Evolutionary conservation across 2,888 invertebrate species (phyloP).

Genomic region (Agrilus mali): DNA sequence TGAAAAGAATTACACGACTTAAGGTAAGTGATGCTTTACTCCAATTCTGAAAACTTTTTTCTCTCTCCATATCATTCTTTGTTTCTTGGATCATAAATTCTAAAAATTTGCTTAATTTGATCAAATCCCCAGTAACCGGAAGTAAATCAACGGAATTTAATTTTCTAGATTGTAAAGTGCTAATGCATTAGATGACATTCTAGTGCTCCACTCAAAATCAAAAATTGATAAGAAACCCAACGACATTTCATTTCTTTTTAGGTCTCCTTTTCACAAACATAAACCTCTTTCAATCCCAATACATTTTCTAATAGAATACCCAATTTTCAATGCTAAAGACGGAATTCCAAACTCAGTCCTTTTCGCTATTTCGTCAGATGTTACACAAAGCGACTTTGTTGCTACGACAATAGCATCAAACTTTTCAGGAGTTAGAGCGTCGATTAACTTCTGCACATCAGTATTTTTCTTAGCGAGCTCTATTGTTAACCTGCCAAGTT

Average conservation of each 20-base stretch:
- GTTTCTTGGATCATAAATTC: background rate
- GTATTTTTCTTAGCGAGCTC: slow-evolving; percentile 1
- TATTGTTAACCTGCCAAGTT: slow-evolving; percentile 7
- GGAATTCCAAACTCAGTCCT: background rate
- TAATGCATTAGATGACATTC: slow-evolving; percentile 1
- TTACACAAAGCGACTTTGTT: slow-evolving; percentile 1
- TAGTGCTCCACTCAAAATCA: background rate
- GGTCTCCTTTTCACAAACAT: background rate
- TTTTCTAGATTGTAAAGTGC: background rate
- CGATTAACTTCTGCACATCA: background rate
- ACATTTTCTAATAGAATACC: slow-evolving; percentile 1
- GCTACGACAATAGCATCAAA: slow-evolving; percentile 6
- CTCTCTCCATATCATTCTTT: background rate
- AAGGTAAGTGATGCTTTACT: background rate
- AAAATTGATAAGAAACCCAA: background rate
- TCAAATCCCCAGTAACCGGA: background rate
- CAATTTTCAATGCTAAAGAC: slow-evolving; percentile 2
- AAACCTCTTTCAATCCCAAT: background rate
- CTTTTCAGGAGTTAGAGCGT: slow-evolving; percentile 4
- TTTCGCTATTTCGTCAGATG: too few relatives aligned
- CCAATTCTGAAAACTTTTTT: background rate
- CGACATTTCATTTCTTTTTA: background rate
- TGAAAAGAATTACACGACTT: slow-evolving; percentile 4
- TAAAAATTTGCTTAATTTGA: slow-evolving; percentile 1
- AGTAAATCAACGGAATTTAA: background rate